Conservation (phyloP, 2,113 vertebrate species). For the Romanogobio albipinnatus region DNA sequence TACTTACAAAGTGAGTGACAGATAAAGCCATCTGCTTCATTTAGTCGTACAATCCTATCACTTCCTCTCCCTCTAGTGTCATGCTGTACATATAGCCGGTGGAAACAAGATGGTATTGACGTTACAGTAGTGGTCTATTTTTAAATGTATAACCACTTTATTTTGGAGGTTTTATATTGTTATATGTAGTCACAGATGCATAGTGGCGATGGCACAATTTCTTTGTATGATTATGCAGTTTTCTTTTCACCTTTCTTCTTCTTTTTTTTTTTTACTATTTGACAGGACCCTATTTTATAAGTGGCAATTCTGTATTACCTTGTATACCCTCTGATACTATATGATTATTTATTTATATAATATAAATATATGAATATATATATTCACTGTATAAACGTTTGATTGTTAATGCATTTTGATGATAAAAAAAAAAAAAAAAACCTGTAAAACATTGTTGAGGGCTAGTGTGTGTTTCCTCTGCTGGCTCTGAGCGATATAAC, state of each 20-base stretch:
- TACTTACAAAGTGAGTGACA: slow-evolving; percentile 43
- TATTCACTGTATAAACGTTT: slow-evolving; percentile 74
- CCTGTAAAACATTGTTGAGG: slow-evolving; percentile 49
- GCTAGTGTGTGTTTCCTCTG: slow-evolving; percentile 62
- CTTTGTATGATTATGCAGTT: slow-evolving; percentile 76
- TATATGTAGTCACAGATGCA: slow-evolving; percentile 72
- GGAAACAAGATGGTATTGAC: slow-evolving; percentile 72
- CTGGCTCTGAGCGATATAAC: slow-evolving; percentile 74
- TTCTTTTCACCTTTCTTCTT: slow-evolving; percentile 63
- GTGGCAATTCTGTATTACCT: slow-evolving; percentile 77
- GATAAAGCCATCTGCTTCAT: slow-evolving; percentile 43
- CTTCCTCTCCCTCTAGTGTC: slow-evolving; percentile 63
- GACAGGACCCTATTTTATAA: slow-evolving; percentile 73
- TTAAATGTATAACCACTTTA: slow-evolving; percentile 75
- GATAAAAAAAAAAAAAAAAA: slow-evolving; percentile 51
- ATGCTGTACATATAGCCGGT: slow-evolving; percentile 71
- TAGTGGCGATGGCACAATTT: slow-evolving; percentile 73
- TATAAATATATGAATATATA: slow-evolving; percentile 67
- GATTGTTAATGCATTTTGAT: slow-evolving; percentile 71
- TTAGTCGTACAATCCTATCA: slow-evolving; percentile 58
- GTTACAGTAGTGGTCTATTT: slow-evolving; percentile 78
- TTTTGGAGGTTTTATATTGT: slow-evolving; percentile 80
- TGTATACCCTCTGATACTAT: slow-evolving; percentile 71
- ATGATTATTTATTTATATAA: slow-evolving; percentile 49
- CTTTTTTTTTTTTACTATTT: slow-evolving; percentile 53